Base-by-base conservation (phyloP, 2,888 invertebrate species). In the Troilus luridus region DNA sequence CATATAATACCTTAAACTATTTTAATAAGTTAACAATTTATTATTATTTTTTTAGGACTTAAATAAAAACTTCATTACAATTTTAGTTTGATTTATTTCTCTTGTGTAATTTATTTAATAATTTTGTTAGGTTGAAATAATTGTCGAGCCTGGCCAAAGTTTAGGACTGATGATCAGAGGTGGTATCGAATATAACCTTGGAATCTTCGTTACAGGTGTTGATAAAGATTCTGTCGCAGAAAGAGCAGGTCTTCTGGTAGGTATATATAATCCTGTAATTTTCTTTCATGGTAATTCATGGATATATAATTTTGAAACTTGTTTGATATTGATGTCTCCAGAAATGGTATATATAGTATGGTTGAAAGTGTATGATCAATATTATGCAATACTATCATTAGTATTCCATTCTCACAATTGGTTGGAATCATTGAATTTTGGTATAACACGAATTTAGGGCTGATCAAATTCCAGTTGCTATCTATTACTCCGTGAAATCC, bases 171-270 rank as follows among this genome's bases (percentile, higher is more conserved):
- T 98, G 98, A 98, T 99, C 93, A 95, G 99, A 92, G 99, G 99
- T 58, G 99, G 99, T 24, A 96, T 98, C 91, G 98, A 99, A 94
- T 98, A 98, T 95, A 98, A 98, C 93, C 96, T 99, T 92, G 99
- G 99, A 56, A 98, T 99, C 94, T 99, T 98, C 95, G 97, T 99
- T 93, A 98, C 98, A 0, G 98, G 98, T 64, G 98, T 99, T 91
- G 98, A 99, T 95, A 97, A 97, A 94, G 97, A 97, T 93, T 98
- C 98, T 91, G 98, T 98, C 0, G 98, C 98, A 2, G 98, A 98
- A 94, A 96, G 97, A 94, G 97, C 97, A 92, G 98, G 98, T 88
- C 96, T 98, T 62, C 96, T 98, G 97, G 98, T 97, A 94, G 95
- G 89, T 89, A 64, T 67, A 62, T 27, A 58, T 60, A 27, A 77